These are phyloP conservation scores for Pedetes capensis DNA, from an alignment of 2,113 vertebrate genomes.

Conservation along the genomic window DNA sequence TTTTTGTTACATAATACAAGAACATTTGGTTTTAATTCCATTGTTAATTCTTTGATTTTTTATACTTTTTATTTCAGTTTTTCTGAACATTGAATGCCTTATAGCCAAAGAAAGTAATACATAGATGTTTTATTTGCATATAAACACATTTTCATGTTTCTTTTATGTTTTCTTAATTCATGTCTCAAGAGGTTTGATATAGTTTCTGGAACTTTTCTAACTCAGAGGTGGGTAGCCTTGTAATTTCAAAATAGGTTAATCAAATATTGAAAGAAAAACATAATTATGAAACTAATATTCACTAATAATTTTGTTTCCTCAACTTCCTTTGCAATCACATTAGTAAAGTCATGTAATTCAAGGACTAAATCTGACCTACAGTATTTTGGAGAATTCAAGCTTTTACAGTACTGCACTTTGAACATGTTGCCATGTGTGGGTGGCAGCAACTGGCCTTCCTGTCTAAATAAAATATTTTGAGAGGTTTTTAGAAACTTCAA, in stretches of 20 bases:
- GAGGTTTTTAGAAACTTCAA: conserved; percentile 42
- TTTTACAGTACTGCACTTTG: neutral
- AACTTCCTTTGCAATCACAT: neutral
- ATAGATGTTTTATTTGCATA: conserved; percentile 12
- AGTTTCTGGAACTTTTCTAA: neutral
- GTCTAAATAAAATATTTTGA: conserved; percentile 48
- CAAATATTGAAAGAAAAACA: neutral
- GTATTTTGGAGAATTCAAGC: neutral
- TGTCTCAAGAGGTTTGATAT: neutral
- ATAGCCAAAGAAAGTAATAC: neutral
- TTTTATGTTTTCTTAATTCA: conserved; percentile 23
- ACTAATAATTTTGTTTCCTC: conserved; percentile 40
- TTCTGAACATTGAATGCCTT: neutral
- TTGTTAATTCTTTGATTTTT: neutral
- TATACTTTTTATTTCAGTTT: conserved; percentile 7
- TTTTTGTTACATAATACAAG: neutral
- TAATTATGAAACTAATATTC: conserved; percentile 17
- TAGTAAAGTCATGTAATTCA: neutral
- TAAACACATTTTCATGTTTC: neutral
- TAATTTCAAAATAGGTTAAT: conserved; percentile 50
- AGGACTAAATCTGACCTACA: neutral
- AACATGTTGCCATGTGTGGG: neutral
- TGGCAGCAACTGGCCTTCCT: conserved; percentile 14
- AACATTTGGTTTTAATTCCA: neutral
- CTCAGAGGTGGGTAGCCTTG: conserved; percentile 39